These are phyloP conservation scores for Lepidotrigona ventralis DNA, from an alignment of 1,140 invertebrate genomes.

Conservation along the genomic window DNA sequence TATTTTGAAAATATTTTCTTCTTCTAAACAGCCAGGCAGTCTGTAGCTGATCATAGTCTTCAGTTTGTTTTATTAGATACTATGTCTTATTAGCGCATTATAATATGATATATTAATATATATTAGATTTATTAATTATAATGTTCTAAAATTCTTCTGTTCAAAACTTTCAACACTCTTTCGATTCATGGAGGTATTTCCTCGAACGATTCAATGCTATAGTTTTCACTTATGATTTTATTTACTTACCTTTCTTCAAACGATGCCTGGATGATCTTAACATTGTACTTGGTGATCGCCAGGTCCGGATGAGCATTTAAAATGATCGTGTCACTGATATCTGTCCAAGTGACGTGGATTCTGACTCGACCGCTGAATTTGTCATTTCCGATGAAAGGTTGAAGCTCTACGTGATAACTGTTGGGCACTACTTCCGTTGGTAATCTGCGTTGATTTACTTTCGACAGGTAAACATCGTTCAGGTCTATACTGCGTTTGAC, in stretches of 20 bases:
- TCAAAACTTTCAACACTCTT: too few relatives aligned
- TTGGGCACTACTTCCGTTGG: constrained; percentile 82
- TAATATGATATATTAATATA: too few relatives aligned
- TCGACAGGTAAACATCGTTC: constrained; percentile 65
- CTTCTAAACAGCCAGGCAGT: too few relatives aligned
- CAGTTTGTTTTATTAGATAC: too few relatives aligned
- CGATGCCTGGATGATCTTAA: constrained; percentile 61
- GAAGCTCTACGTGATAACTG: constrained; percentile 83
- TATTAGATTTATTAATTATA: too few relatives aligned
- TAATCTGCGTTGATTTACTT: constrained; percentile 54
- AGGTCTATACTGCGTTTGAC: constrained; percentile 68
- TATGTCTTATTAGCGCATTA: too few relatives aligned
- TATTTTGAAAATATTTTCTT: too few relatives aligned
- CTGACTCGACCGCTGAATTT: constrained; percentile 83
- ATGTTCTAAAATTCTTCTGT: too few relatives aligned
- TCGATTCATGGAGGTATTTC: too few relatives aligned
- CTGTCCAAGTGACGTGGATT: constrained; percentile 83
- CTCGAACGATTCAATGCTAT: too few relatives aligned
- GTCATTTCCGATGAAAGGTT: constrained; percentile 82
- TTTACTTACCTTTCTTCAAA: constrained; percentile 69
- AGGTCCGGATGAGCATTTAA: constrained; percentile 84
- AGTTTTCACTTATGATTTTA: neutral
- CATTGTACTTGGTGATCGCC: constrained; percentile 74
- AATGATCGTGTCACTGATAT: constrained; percentile 81
- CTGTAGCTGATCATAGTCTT: too few relatives aligned